phyloP scores from a whole-genome alignment of 2,797 vertebrate species.

The Urocyon cinereoargenteus region DNA sequence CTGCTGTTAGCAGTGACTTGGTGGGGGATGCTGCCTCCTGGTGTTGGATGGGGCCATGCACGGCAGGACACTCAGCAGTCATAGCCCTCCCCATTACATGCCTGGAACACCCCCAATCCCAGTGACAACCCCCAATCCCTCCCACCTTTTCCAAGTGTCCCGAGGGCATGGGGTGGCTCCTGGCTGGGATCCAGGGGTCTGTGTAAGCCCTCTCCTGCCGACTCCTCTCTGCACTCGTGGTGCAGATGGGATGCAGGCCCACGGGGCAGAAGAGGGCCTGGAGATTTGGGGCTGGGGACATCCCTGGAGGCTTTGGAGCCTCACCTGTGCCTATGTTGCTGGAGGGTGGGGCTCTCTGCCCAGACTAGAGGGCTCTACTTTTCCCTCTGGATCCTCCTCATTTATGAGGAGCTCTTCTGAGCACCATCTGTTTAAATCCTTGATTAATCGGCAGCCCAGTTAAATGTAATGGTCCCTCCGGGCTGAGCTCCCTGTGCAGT shows the following conservation, averaged over 20 bases:
- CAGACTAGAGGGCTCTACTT: not conserved
- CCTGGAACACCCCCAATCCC: not conserved
- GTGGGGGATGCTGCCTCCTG: not conserved
- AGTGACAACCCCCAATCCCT: not conserved
- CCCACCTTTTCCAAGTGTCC: not conserved
- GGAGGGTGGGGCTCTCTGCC: not conserved
- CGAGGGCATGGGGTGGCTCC: not conserved
- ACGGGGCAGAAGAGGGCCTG: not conserved
- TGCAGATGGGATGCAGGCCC: not conserved
- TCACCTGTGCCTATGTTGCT: accelerated
- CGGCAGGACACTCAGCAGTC: not conserved
- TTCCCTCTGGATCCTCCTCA: not conserved
- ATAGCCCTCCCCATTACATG: not conserved
- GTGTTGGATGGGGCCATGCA: accelerated
- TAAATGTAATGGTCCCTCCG: conserved; percentile 4
- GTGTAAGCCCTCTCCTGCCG: not conserved
- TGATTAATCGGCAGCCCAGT: conserved; percentile 72
- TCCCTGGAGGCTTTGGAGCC: not conserved
- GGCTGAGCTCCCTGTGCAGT: not conserved
- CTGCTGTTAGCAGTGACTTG: accelerated
- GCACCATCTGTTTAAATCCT: conserved; percentile 24
- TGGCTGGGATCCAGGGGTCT: not conserved
- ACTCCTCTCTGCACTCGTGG: not conserved
- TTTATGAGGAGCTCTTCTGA: conserved; percentile 59
- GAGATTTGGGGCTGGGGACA: not conserved